Percentiles rank a stretch among this genome's conserved stretches.
phyloP scores from a whole-genome alignment of 2,113 vertebrate genomes.

The Phyllopteryx taeniolatus region DNA sequence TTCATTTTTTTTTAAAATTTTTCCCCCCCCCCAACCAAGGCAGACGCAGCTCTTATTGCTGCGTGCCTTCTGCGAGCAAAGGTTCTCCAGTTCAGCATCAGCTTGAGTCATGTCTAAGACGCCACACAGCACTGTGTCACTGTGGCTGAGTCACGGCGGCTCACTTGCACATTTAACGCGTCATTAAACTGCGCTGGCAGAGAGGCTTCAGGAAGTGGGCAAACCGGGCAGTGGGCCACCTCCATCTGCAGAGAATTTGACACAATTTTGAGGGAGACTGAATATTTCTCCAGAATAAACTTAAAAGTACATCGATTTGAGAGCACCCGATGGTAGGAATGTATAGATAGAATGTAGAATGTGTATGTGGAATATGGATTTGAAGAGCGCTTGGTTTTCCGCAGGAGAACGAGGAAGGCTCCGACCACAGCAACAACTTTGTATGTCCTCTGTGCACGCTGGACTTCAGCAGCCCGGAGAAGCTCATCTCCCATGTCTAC shows the following conservation, averaged over 20 bases:
- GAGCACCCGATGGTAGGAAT: neutral
- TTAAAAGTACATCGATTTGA: neutral
- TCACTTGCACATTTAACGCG: conserved; percentile 30
- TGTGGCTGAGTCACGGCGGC: conserved; percentile 48
- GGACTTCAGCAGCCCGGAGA: conserved; percentile 88
- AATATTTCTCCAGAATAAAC: neutral
- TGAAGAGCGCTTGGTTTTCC: conserved; percentile 22
- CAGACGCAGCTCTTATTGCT: conserved; percentile 5
- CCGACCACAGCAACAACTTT: conserved; percentile 68
- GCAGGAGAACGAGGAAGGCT: conserved; percentile 73
- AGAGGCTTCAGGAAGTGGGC: conserved; percentile 18
- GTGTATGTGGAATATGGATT: conserved; percentile 5
- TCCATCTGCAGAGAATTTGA: neutral
- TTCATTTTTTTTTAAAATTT: neutral
- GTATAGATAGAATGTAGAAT: neutral
- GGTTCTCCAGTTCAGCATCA: conserved; percentile 21
- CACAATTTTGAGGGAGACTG: neutral
- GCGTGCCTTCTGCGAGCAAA: conserved; percentile 21
- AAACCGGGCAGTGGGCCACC: neutral
- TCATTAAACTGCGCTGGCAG: conserved; percentile 13
- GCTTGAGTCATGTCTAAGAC: conserved; percentile 60
- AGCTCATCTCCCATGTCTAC: conserved; percentile 91
- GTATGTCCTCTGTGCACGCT: conserved; percentile 89
- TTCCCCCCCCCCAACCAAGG: too few relatives aligned
- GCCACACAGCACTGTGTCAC: conserved; percentile 33